Evolutionary conservation across 2,797 vertebrate genomes (phyloP), one percentile per base, ranked within the genome.

Genomic region (Silurus lanzhouensis): DNA sequence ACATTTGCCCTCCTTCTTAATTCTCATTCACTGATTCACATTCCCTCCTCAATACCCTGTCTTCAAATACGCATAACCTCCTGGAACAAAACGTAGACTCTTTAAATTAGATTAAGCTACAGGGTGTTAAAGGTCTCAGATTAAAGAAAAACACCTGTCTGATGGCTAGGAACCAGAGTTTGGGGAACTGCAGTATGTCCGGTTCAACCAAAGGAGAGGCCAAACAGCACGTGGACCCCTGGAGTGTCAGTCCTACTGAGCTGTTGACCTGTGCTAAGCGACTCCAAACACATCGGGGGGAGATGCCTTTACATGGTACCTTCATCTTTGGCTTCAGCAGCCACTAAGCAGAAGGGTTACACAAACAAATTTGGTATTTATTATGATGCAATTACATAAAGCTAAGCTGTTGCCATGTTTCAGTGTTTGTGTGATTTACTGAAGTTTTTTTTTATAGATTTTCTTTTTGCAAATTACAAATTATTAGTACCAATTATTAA

Each of bases 111-210:
- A 92, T 92, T 86, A 92, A 91, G 85, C 80, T 82, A 82, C 87
- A 89, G 88, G 88, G 89, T 88, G 90, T 92, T 89, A 92, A 91
- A 91, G 86, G 90, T 64, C 63, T 83, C 84, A 92, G 90, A 92
- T 93, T 90, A 92, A 92, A 93, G 87, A 91, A 91, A 90, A 93
- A 92, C 91, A 93, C 87, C 90, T 90, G 90, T 88, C 74, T 88
- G 81, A 83, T 88, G 88, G 84, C 82, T 81, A 86, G 82, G 55
- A 90, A 85, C 89, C 84, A 88, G 83, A 84, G 87, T 88, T 38
- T 75, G 71, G 66, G 82, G 85, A 88, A 82, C 91, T 87, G 87
- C 87, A 89, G 91, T 87, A 88, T 86, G 86, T 90, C 86, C 87
- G 71, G 87, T 88, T 89, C 89, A 89, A 89, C 87, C 87, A 89